Base-by-base conservation (phyloP, 1,140 invertebrate species). In the Gerris buenoi region DNA sequence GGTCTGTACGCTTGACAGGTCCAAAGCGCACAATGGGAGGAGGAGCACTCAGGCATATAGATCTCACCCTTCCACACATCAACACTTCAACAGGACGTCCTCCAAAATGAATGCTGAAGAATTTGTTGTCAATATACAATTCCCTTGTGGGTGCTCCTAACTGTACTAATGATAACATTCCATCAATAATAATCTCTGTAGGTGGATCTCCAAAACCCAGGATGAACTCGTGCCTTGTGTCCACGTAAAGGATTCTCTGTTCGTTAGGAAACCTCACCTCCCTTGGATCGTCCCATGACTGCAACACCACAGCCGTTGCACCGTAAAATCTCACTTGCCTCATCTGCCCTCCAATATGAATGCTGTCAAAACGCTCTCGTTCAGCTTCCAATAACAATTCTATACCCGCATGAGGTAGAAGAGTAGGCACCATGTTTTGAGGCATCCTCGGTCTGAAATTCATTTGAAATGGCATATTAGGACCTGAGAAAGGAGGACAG, bases 131-230 rank as follows among this genome's bases (percentile, higher is more conserved):
- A 27, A 98, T 86, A 70, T 88, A 93, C 0, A 99, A 79, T 76
- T 98, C 95, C 65, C 93, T 81, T 0, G 92, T 94, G 0, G 95
- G 95, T 25, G 88, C 90, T 33, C 96, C 95, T 68, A 98, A 88
- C 71, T 88, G 83, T 28, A 98, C 88, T 68, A 86, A 81, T 71
- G 79, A 75, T 74, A 68, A 64, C 69, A 70, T 69, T 57, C 88
- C 87, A 69, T 88, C 86, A 22, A 89, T 82, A 5, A 83, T 80
- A 27, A 89, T 83, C 68, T 88, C 84, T 70, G 83, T 83, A 29
- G 69, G 70, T 28, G 70, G 70, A 60, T 63, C 63, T 66, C 88
- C 88, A 70, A 91, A 89, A 46, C 79, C 78, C 25, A 89, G 78
- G 1, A 82, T 76, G 46, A 88, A 79, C 0, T 82, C 81, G 64